phyloP scores from a whole-genome alignment of 64 coral and sea anemone genomes.

The Pocillopora verrucosa region DNA sequence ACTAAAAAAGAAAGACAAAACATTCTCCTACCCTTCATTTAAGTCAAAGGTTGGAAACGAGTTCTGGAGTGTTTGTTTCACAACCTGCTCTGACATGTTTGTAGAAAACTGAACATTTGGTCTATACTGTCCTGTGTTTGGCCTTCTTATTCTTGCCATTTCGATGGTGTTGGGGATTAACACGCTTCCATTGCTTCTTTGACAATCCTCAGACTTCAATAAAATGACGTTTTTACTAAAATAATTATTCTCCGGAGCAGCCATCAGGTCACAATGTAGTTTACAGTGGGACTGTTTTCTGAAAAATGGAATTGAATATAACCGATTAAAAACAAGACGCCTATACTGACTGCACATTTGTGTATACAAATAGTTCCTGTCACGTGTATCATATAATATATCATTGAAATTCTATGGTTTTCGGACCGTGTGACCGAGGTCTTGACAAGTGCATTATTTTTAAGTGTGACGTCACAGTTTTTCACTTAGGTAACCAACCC shows the following conservation, averaged over 20 bases:
- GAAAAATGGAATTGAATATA: too few species aligned
- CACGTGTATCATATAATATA: too few species aligned
- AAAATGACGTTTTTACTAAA: neutral
- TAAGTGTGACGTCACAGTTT: too few species aligned
- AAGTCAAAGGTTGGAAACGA: neutral
- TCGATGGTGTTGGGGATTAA: conserved; percentile 22
- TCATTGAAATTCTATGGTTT: too few species aligned
- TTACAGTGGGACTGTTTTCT: too few species aligned
- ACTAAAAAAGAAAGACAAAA: neutral
- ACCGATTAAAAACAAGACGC: too few species aligned
- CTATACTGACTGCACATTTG: too few species aligned
- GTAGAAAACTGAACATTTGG: neutral
- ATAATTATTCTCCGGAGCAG: neutral
- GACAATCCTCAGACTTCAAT: neutral
- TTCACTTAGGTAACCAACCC: too few species aligned
- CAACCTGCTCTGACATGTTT: neutral
- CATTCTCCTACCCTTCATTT: neutral
- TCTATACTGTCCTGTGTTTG: neutral
- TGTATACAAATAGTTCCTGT: too few species aligned
- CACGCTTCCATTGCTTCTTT: neutral
- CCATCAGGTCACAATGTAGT: too few species aligned
- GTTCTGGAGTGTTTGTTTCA: neutral
- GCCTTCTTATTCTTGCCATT: neutral
- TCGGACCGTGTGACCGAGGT: too few species aligned
- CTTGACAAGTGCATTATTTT: too few species aligned